Evolutionary conservation across 2,888 invertebrate genomes (phyloP).

Genomic region (Agonopterix arenella): DNA sequence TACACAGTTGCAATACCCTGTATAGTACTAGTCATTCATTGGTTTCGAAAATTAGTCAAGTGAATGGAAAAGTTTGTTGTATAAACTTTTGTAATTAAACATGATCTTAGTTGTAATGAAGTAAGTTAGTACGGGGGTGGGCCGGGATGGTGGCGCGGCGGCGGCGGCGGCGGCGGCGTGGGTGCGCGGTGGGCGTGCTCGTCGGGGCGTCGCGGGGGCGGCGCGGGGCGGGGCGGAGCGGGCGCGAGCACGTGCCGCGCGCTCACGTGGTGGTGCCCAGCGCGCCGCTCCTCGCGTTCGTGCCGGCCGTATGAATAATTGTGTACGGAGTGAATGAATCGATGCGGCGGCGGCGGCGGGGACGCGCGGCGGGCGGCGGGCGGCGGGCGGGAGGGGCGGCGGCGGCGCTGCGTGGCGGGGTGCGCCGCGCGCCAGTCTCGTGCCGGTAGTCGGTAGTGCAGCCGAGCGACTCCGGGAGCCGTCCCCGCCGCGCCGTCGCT

Average conservation of each 20-base stretch:
- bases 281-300: constrained; percentile 51
- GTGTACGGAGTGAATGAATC: constrained; percentile 74
- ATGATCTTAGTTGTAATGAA: neutral
- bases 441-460: constrained; percentile 84
- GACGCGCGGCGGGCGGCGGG: constrained; percentile 43
- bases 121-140: neutral
- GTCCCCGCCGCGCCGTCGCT: constrained; percentile 76
- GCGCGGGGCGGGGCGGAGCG: constrained; percentile 33
- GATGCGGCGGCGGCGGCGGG: constrained; percentile 61
- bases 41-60: neutral
- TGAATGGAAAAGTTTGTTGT: neutral
- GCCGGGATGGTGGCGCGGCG: neutral
- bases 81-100: neutral
- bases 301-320: constrained; percentile 73
- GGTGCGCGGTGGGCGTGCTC: constrained; percentile 40
- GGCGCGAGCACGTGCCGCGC: constrained; percentile 66
- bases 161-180: constrained; percentile 8
- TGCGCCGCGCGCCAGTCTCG: constrained; percentile 79
- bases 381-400: constrained; percentile 36
- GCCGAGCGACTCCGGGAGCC: constrained; percentile 79
- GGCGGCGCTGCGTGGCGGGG: constrained; percentile 56
- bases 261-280: constrained; percentile 65
- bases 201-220: constrained; percentile 22
- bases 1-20: no score
- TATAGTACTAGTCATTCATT: neutral